phyloP scores from a whole-genome alignment of 2,888 invertebrate species.

The Pilophorus perplexus region DNA sequence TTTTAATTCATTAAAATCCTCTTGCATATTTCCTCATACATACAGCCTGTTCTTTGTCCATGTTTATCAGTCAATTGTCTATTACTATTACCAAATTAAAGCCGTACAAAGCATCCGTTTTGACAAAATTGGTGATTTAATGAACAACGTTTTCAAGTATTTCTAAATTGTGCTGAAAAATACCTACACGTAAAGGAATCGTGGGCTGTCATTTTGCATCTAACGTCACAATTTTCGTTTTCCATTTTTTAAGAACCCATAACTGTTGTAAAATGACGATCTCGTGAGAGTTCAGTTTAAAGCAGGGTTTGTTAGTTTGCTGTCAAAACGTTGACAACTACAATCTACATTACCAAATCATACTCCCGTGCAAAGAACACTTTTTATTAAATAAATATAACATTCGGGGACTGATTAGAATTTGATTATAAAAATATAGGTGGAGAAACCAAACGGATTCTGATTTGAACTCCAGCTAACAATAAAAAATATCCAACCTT shows the following conservation, averaged over 20 bases:
- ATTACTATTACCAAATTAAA: constrained; percentile 42
- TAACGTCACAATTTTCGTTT: no score
- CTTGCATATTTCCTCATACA: constrained; percentile 38
- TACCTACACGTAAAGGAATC: constrained; percentile 17
- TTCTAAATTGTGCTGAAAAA: constrained; percentile 34
- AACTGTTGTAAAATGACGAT: no score
- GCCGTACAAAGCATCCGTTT: constrained; percentile 35
- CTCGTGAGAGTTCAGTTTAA: no score
- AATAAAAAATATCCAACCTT: constrained; percentile 18
- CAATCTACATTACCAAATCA: constrained; percentile 24
- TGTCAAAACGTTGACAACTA: not conserved
- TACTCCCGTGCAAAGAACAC: constrained; percentile 28
- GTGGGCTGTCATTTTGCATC: constrained; percentile 10
- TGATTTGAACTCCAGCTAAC: no score
- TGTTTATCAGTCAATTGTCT: constrained; percentile 41
- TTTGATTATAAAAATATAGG: constrained; percentile 24
- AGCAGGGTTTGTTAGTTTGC: not conserved
- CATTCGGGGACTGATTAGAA: no score
- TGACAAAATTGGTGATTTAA: constrained; percentile 18
- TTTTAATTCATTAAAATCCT: constrained; percentile 40
- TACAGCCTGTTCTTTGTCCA: constrained; percentile 40
- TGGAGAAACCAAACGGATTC: no score
- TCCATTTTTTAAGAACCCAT: not conserved
- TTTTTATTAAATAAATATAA: no score
- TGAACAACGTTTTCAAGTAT: constrained; percentile 15